Evolutionary conservation across 2,113 vertebrate species (phyloP).

Genomic region (Rhagologus leucostigma): DNA sequence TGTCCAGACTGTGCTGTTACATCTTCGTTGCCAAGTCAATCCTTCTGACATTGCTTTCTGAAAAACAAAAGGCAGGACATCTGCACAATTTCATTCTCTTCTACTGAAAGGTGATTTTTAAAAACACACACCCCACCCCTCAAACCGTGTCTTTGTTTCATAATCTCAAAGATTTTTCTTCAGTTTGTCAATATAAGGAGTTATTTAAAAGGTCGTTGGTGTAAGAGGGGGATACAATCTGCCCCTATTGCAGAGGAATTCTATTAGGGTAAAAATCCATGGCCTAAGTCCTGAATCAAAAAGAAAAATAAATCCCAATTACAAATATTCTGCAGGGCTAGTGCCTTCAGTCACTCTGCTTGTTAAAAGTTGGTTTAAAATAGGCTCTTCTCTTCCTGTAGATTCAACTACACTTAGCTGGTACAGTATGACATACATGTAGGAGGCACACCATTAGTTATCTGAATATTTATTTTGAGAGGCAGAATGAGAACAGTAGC

Average conservation of each 20-base stretch:
- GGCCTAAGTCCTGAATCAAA: neutral
- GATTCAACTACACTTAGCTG: neutral
- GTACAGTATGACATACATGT: neutral
- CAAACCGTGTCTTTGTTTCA: neutral
- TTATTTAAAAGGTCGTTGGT: neutral
- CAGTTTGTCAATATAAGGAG: neutral
- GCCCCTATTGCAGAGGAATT: neutral
- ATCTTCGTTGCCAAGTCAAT: slow-evolving; percentile 33
- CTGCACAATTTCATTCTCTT: neutral
- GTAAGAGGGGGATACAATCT: neutral
- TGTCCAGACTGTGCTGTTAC: neutral
- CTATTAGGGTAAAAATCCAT: neutral
- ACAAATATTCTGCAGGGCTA: neutral
- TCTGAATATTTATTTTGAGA: neutral
- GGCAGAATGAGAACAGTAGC: neutral
- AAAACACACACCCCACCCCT: neutral
- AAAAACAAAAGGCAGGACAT: slow-evolving; percentile 44
- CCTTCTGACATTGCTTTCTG: slow-evolving; percentile 42
- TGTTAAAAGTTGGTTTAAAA: neutral
- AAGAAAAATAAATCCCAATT: neutral
- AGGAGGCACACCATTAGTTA: neutral
- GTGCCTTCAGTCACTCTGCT: neutral
- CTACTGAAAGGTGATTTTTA: neutral
- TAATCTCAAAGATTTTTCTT: neutral
- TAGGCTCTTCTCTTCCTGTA: neutral